Conservation (phyloP, 2,113 vertebrate genomes). For the Nannospalax galili region DNA sequence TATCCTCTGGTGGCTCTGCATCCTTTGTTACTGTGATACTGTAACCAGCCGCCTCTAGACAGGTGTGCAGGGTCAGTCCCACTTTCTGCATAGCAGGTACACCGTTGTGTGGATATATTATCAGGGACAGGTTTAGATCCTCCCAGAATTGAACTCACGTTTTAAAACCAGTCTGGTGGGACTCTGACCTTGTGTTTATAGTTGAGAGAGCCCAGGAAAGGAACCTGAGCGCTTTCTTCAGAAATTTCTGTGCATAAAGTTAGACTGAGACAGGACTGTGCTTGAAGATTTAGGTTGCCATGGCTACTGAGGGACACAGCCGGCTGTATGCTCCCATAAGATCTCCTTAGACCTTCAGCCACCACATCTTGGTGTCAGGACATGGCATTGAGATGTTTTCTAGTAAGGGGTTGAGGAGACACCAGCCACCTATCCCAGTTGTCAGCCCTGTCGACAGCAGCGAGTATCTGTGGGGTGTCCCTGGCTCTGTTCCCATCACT, state of each 20-base stretch:
- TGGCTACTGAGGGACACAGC: neutral
- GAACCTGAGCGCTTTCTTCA: neutral
- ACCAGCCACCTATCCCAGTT: neutral
- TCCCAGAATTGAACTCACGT: neutral
- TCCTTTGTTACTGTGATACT: no score
- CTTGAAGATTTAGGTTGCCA: constrained; percentile 44
- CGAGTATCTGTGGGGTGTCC: rapidly evolving
- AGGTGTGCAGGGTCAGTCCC: no score
- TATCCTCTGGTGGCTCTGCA: neutral
- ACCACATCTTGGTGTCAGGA: neutral
- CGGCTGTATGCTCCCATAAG: rapidly evolving
- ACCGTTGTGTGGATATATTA: no score
- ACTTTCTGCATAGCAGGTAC: neutral
- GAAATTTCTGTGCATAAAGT: constrained; percentile 34
- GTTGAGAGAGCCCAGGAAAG: neutral
- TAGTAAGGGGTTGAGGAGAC: neutral
- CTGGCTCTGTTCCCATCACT: neutral
- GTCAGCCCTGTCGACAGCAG: neutral
- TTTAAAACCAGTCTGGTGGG: neutral
- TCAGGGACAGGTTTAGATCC: no score
- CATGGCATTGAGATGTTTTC: neutral
- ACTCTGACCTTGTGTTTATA: neutral
- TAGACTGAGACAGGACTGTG: neutral
- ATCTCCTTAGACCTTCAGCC: neutral
- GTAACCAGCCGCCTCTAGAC: neutral